Percentiles rank a stretch among this genome's conserved stretches.
Evolutionary conservation across 1,140 invertebrate genomes (phyloP).

Genomic region (Goniozus legneri): DNA sequence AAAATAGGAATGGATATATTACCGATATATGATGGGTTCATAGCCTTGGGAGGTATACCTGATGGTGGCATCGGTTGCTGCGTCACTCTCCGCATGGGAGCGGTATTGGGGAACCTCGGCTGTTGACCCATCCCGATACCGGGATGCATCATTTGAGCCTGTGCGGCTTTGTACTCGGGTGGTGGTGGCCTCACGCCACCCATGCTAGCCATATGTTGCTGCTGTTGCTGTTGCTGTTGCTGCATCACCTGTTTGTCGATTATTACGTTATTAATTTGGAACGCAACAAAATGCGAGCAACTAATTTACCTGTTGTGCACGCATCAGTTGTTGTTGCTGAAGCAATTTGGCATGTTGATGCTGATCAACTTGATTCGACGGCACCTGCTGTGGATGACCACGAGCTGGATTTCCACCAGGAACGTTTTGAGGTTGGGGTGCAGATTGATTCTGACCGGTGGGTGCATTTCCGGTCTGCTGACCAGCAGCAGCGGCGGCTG

Average conservation of each 20-base stretch:
- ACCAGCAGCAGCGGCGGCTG: constrained; percentile 41
- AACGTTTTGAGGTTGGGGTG: neutral
- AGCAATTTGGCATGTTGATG: constrained; percentile 64
- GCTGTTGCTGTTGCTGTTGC: constrained; percentile 48
- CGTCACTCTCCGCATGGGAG: constrained; percentile 59
- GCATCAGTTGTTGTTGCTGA: constrained; percentile 59
- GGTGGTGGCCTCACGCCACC: constrained; percentile 66
- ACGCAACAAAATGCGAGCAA: too few species aligned
- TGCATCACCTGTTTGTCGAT: constrained; percentile 44
- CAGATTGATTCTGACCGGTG: too few species aligned
- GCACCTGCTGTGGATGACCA: constrained; percentile 43
- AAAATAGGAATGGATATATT: too few species aligned
- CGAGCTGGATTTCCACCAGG: constrained; percentile 22
- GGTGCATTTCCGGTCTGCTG: constrained; percentile 24
- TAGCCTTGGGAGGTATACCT: constrained; percentile 53
- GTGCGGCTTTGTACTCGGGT: constrained; percentile 68
- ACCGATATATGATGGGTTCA: too few species aligned
- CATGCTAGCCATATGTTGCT: constrained; percentile 49
- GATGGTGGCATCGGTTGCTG: constrained; percentile 68
- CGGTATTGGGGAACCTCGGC: constrained; percentile 54
- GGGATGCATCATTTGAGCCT: constrained; percentile 61
- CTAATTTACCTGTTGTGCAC: constrained; percentile 55
- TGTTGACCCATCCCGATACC: constrained; percentile 50
- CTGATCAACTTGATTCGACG: constrained; percentile 47
- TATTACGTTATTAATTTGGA: too few species aligned